Base-by-base conservation (phyloP, 2,888 invertebrate species). In the Balanococcus diminutus region DNA sequence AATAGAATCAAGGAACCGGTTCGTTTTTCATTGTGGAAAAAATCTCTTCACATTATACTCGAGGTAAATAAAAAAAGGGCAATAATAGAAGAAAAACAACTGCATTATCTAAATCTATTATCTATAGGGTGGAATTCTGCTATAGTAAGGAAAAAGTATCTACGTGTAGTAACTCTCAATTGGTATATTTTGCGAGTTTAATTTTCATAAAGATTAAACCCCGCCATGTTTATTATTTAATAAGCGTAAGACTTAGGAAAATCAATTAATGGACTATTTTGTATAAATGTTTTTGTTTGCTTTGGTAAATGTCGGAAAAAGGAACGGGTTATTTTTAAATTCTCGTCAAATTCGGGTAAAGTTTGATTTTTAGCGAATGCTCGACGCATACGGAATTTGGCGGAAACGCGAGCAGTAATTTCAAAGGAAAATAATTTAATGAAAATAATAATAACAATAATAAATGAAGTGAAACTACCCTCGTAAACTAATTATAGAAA, bases 401-500 rank as follows among this genome's bases (percentile, higher is more conserved):
- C 11, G 19, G 8, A 56, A 14, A 28, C 28, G 16, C 56, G 9
- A 9, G 67, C 67, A 28, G 67, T 67, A 28, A 31, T 67, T 67
- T 67, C 75, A 36, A 79, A 79, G 36, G 36, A 36, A 79, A 79
- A 79, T 79, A 79, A 79, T 79, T 79, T 36, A 79, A 79, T 79
- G 75, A 79, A 79, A 79, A 79, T 79, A 79, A 79, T 79, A 79
- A 79, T 36, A 79, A 79, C 75, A 79, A 79, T 79, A 79, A 79
- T 36, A 19, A 79, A 36, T 16, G 75, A 79, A 79, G 75, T 67
- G 28, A 67, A 79, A 79, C 75, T 79, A 36, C 36, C 19, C 75
- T 36, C 75, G 11, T 79, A 79, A 79, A 79, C 75, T 79, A 79
- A 79, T 79, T 79, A 79, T 79, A 36, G 32, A 36, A 79, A 36